Base-by-base conservation (phyloP, 2,113 vertebrate genomes). In the Myiozetetes cayanensis region DNA sequence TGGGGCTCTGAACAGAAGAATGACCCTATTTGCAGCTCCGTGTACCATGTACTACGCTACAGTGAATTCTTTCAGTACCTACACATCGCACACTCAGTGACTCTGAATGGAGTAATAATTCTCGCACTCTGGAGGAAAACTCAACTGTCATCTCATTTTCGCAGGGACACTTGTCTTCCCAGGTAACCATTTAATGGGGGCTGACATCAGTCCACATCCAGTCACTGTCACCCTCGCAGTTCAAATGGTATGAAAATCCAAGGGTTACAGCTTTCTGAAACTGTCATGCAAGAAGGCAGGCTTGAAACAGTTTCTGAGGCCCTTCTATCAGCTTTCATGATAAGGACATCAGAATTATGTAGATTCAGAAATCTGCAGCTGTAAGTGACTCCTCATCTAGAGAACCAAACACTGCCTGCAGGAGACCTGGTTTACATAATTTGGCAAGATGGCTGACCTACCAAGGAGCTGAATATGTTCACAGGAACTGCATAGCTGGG, bases 201-300 rank as follows among this genome's bases (percentile, higher is more conserved):
- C 89, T 97, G 97, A 98, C 97, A 94, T 85, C 58, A 96, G 94
- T 95, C 96, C 97, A 97, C 97, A 87, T 89, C 97, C 95, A 96
- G 93, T 97, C 96, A 86, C 84, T 96, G 85, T 91, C 96, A 82
- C 82, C 58, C 71, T 91, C 86, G 70, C 74, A 95, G 90, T 93
- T 97, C 96, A 96, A 96, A 93, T 77, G 87, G 59, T 59, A 82
- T 93, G 88, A 79, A 89, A 96, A 97, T 96, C 89, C 94, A 90
- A 95, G 96, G 96, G 89, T 83, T 90, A 58, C 95, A 92, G 96
- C 96, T 97, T 96, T 97, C 96, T 94, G 96, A 95, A 96, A 79
- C 80, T 76, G 63, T 67, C 92, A 56, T 88, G 73, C 92, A 97
- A 94, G 94, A 96, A 66, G 53, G 85, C 79, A 96, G 94, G 96